Evolutionary conservation across 53 echinoderm and acorn worm species (phyloP), one percentile per base, ranked within the genome.

Genomic region (Paracentrotus lividus): DNA sequence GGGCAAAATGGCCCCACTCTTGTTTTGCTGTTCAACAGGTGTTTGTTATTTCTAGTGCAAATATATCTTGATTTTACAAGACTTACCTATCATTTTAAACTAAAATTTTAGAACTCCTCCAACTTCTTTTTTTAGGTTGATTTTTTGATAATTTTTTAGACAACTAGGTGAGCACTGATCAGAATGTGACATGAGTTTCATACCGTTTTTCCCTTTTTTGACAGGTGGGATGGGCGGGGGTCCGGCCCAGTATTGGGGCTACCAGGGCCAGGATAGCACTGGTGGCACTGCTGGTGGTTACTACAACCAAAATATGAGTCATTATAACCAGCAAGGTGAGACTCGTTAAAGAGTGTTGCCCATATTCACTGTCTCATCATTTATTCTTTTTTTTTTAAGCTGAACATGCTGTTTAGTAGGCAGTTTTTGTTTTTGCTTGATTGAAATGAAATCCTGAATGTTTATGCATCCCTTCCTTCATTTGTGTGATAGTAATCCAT

Each of bases 271-370:
- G 21, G 72, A 36, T 56, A 27, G 69, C 66, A 24, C 69, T 72
- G 66, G 66, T 53, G 90, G 90, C 66, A 52, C 69, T 72, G 89
- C 56, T 89, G 90, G 90, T 78, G 92, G 92, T 55, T 92, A 92
- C 92, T 94, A 69, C 94, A 75, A 75, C 43, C 96, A 94, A 43
- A 96, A 96, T 85, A 86, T 93, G 68, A 55, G 58, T 76, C 96
- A 90, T 55, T 93, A 93, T 56, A 94, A 90, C 72, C 96, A 95
- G 27, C 95, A 94, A 96, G 96, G 96, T 96, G 93, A 90, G 75
- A 91, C 85, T 78, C 55, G 20, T 49, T 32, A 9, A 66, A 78
- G 92, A 69, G 91, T 90, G 52, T 90, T 89, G 65, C 89, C 89
- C 89, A 89, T 89, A 43, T 36, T 55, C 54, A 55, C 34, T 57